phyloP scores from a whole-genome alignment of 1,140 invertebrate genomes.

The Listronotus bonariensis region DNA sequence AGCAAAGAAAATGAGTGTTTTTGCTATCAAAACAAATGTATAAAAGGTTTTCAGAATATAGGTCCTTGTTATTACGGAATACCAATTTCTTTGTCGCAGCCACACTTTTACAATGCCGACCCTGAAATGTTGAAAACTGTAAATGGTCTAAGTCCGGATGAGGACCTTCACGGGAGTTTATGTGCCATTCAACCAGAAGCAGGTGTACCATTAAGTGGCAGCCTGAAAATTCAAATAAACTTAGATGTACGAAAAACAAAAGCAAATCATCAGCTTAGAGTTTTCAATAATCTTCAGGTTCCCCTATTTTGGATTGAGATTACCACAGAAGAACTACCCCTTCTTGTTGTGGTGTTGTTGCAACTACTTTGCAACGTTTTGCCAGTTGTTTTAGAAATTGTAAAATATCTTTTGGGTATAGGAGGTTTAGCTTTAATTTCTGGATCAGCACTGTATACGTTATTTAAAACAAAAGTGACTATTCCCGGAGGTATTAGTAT shows the following conservation, averaged over 20 bases:
- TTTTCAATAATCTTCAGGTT: slow-evolving; percentile 65
- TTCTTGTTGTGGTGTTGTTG: slow-evolving; percentile 46
- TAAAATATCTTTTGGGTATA: slow-evolving; percentile 52
- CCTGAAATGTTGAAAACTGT: slow-evolving; percentile 66
- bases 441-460: slow-evolving; percentile 47
- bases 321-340: slow-evolving; percentile 53
- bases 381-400: slow-evolving; percentile 51
- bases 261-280: slow-evolving; percentile 59
- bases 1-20: slow-evolving; percentile 68
- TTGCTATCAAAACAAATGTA: slow-evolving; percentile 60
- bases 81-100: slow-evolving; percentile 72
- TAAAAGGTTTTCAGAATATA: slow-evolving; percentile 67
- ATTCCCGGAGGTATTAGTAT: slow-evolving; percentile 27
- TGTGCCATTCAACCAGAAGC: slow-evolving; percentile 56
- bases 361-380: slow-evolving; percentile 50
- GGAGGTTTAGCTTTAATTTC: slow-evolving; percentile 54
- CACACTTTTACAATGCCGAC: slow-evolving; percentile 77
- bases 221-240: slow-evolving; percentile 70
- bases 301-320: slow-evolving; percentile 71
- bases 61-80: slow-evolving; percentile 78
- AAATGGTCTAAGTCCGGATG: slow-evolving; percentile 68
- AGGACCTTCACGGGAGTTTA: slow-evolving; percentile 60
- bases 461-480: slow-evolving; percentile 27
- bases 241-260: slow-evolving; percentile 63
- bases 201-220: slow-evolving; percentile 64